A percentile compares a stretch with the other conserved stretches of the same genome.
phyloP scores from a whole-genome alignment of 2,888 invertebrate genomes.

The Dasypolia templi region DNA sequence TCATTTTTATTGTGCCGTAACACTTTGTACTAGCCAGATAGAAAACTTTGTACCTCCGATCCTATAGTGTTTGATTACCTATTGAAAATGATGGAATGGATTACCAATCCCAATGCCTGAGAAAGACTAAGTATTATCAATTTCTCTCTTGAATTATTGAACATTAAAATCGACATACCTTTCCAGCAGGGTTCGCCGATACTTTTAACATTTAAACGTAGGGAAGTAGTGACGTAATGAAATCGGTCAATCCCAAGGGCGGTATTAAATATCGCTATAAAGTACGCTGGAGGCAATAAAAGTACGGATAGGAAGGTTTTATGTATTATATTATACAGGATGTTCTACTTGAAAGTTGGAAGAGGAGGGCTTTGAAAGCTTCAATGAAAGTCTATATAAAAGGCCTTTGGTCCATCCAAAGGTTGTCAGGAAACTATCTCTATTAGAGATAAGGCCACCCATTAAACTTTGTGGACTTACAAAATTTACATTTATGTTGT shows the following conservation, averaged over 20 bases:
- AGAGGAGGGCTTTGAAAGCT: background rate
- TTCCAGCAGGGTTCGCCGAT: constrained; percentile 23
- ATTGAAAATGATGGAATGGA: constrained; percentile 1
- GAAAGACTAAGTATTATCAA: background rate
- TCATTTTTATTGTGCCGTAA: constrained; percentile 34
- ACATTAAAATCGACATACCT: constrained; percentile 5
- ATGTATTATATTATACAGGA: constrained; percentile 32
- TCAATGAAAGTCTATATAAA: constrained; percentile 2
- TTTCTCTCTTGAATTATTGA: background rate
- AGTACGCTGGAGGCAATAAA: constrained; percentile 57
- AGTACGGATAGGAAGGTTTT: constrained; percentile 46
- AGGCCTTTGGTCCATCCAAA: background rate
- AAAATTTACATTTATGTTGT: background rate
- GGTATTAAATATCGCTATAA: constrained; percentile 64
- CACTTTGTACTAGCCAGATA: constrained; percentile 20
- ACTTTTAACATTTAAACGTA: constrained; percentile 53
- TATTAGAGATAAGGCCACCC: background rate
- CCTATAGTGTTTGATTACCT: background rate
- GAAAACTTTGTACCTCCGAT: background rate
- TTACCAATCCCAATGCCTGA: background rate
- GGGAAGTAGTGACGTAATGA: constrained; percentile 50
- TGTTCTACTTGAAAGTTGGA: constrained; percentile 15
- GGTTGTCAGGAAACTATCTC: background rate
- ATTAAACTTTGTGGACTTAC: background rate
- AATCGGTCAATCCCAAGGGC: constrained; percentile 63